phyloP scores from a whole-genome alignment of 2,888 invertebrate genomes.

The Allygus modestus region DNA sequence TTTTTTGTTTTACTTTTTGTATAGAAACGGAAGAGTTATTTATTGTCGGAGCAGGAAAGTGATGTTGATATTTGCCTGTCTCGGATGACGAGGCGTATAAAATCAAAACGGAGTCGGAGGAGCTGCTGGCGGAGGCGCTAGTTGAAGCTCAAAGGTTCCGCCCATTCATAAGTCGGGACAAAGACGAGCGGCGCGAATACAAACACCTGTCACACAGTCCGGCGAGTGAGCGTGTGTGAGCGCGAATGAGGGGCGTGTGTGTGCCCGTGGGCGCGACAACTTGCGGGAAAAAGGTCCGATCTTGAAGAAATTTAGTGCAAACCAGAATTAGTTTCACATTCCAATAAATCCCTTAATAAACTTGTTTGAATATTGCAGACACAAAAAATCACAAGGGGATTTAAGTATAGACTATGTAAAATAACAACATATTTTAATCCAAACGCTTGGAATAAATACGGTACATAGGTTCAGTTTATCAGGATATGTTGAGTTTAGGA shows the following conservation, averaged over 20 bases:
- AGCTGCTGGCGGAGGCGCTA: slow-evolving; percentile 4
- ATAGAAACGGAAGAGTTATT: slow-evolving; percentile 29
- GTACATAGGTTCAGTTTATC: too few species aligned
- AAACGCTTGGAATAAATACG: too few species aligned
- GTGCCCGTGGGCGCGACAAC: neutral
- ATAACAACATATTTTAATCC: too few species aligned
- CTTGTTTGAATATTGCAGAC: too few species aligned
- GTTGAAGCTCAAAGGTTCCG: slow-evolving; percentile 46
- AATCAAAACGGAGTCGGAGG: neutral
- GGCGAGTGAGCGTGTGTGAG: neutral
- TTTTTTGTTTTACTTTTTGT: slow-evolving; percentile 45
- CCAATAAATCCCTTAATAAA: too few species aligned
- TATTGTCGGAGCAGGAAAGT: slow-evolving; percentile 33
- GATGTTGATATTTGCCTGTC: slow-evolving; percentile 55
- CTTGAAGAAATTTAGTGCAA: too few species aligned
- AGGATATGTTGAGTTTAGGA: too few species aligned
- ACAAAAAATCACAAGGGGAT: too few species aligned
- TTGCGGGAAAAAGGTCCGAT: too few species aligned
- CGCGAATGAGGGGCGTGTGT: neutral
- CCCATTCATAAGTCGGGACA: slow-evolving; percentile 45
- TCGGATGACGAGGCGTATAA: slow-evolving; percentile 24
- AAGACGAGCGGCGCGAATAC: slow-evolving; percentile 30
- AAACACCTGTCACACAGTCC: slow-evolving; percentile 13
- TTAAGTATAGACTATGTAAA: too few species aligned
- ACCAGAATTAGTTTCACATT: too few species aligned